Evolutionary conservation across 2,113 vertebrate genomes (phyloP).

Genomic region (Ardeotis arabs): DNA sequence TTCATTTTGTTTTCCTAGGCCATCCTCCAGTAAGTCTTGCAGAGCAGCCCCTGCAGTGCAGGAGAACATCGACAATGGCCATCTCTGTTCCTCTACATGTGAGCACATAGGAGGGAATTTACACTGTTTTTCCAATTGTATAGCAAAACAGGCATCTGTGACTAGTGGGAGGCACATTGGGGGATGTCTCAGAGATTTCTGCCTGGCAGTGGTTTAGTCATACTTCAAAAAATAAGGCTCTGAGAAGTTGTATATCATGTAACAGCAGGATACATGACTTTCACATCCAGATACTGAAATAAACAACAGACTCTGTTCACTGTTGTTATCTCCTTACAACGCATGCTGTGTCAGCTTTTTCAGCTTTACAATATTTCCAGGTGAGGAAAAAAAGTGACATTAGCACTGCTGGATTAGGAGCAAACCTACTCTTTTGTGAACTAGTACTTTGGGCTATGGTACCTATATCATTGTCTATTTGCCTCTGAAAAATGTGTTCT

Average conservation of each 20-base stretch:
- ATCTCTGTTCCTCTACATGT: fast-evolving
- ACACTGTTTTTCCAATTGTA: neutral
- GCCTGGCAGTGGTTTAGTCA: neutral
- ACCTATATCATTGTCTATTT: neutral
- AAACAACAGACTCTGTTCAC: neutral
- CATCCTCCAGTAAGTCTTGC: neutral
- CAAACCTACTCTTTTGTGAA: neutral
- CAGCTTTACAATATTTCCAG: neutral
- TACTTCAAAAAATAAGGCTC: neutral
- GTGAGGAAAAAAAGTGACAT: neutral
- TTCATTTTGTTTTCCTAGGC: neutral
- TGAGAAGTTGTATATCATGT: neutral
- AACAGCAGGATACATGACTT: neutral
- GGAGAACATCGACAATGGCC: fast-evolving
- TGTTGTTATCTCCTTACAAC: neutral
- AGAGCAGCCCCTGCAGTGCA: neutral
- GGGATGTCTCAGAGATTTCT: neutral
- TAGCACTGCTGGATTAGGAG: neutral
- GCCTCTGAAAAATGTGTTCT: neutral
- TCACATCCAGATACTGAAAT: neutral
- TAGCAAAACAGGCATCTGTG: neutral
- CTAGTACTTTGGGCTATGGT: neutral
- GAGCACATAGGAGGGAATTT: fast-evolving
- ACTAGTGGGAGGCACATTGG: neutral
- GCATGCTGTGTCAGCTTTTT: neutral